phyloP scores from a whole-genome alignment of 1,140 invertebrate genomes.

The Atopsyche davidsoni region DNA sequence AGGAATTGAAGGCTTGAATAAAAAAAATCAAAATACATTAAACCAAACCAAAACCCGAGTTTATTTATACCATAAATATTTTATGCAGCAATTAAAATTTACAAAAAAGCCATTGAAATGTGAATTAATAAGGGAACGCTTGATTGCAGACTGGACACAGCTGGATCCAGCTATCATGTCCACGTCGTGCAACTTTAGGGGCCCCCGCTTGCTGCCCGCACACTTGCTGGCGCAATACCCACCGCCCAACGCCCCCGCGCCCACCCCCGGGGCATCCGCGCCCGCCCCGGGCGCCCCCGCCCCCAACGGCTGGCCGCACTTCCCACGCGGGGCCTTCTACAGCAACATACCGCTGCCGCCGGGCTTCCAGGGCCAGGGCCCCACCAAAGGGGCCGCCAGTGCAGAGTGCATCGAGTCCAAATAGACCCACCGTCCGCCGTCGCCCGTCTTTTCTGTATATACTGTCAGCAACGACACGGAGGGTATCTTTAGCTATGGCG shows the following conservation, averaged over 20 bases:
- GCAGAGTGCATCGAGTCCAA: slow-evolving; percentile 49
- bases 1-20: too few relatives aligned
- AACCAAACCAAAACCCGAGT: too few relatives aligned
- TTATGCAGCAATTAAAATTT: too few relatives aligned
- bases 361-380: slow-evolving; percentile 40
- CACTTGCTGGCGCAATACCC: slow-evolving; percentile 27
- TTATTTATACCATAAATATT: too few relatives aligned
- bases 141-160: slow-evolving; percentile 68
- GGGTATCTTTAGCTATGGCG: too few relatives aligned
- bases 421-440: too few relatives aligned
- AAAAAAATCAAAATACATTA: too few relatives aligned
- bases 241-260: slow-evolving; percentile 27
- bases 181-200: slow-evolving; percentile 44
- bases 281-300: slow-evolving; percentile 19
- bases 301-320: slow-evolving; percentile 15
- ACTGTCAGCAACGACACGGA: too few relatives aligned
- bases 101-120: too few relatives aligned
- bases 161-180: slow-evolving; percentile 83
- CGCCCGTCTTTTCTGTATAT: too few relatives aligned
- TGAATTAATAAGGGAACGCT: too few relatives aligned
- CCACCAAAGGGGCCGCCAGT: slow-evolving; percentile 32
- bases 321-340: slow-evolving; percentile 17
- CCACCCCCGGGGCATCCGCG: slow-evolving; percentile 19
- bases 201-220: slow-evolving; percentile 20
- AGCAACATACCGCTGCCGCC: slow-evolving; percentile 40